phyloP scores from a whole-genome alignment of 2,113 vertebrate genomes.

The Carollia perspicillata region DNA sequence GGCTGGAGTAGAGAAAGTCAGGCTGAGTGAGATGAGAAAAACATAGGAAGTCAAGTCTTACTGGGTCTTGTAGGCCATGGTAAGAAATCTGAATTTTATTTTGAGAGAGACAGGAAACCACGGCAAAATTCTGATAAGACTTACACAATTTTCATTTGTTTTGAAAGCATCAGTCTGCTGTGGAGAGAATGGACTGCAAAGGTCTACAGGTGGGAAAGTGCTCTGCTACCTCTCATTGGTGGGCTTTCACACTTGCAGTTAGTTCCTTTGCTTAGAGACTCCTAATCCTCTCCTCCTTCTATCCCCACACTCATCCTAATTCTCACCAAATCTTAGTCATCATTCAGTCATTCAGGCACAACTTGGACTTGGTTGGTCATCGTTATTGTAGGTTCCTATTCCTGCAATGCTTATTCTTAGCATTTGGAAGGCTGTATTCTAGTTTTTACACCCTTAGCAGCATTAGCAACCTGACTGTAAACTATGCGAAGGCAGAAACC shows the following conservation, averaged over 20 bases:
- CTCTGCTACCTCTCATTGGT: neutral
- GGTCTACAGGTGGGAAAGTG: neutral
- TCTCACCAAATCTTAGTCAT: neutral
- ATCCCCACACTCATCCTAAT: neutral
- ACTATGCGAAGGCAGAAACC: neutral
- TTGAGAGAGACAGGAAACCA: constrained; percentile 4
- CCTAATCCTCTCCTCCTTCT: neutral
- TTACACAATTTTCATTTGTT: neutral
- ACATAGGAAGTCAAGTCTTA: neutral
- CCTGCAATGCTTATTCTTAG: neutral
- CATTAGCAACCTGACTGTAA: neutral
- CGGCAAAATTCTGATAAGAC: neutral
- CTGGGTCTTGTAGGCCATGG: neutral
- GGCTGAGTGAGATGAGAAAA: neutral
- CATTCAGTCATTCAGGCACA: neutral
- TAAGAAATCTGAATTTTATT: neutral
- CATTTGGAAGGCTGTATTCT: neutral
- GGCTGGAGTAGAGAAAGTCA: neutral
- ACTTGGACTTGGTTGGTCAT: neutral
- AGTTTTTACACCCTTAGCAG: neutral
- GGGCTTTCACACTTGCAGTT: neutral
- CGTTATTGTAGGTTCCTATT: neutral
- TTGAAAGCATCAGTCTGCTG: neutral
- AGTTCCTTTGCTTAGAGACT: neutral
- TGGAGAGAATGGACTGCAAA: neutral